These are phyloP conservation scores for Echeneis naucrates DNA, from an alignment of 2,797 vertebrate species.

Conservation along the genomic window DNA sequence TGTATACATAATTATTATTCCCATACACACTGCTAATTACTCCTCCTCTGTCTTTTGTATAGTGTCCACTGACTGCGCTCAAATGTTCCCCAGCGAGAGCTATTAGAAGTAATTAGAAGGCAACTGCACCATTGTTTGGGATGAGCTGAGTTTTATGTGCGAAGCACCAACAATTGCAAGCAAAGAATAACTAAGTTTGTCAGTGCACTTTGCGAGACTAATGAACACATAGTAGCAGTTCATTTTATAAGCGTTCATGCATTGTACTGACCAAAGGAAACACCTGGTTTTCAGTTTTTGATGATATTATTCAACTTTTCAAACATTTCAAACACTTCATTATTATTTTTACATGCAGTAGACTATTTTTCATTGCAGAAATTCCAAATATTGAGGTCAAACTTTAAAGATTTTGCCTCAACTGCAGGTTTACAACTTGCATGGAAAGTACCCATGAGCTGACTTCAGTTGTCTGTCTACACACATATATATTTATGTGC, in stretches of 20 bases:
- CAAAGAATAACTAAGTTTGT: slow-evolving; percentile 27
- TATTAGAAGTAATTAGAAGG: slow-evolving; percentile 56
- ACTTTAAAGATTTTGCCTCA: slow-evolving; percentile 3
- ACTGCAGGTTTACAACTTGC: background rate
- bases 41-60: slow-evolving; percentile 29
- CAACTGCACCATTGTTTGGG: slow-evolving; percentile 21
- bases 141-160: slow-evolving; percentile 26
- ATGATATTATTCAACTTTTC: background rate
- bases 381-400: background rate
- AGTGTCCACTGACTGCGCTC: slow-evolving; percentile 51
- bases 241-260: background rate
- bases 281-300: slow-evolving; percentile 1
- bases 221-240: background rate
- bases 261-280: background rate
- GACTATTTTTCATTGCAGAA: background rate
- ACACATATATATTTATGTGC: too few species aligned
- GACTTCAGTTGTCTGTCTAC: background rate
- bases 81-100: slow-evolving; percentile 48
- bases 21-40: slow-evolving; percentile 52
- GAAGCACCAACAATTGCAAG: slow-evolving; percentile 34
- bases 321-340: background rate
- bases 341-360: background rate
- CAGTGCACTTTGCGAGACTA: slow-evolving; percentile 6
- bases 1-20: slow-evolving; percentile 39
- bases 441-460: background rate